Conservation (phyloP, 2,888 invertebrate genomes). For the Ennomos quercinarius region DNA sequence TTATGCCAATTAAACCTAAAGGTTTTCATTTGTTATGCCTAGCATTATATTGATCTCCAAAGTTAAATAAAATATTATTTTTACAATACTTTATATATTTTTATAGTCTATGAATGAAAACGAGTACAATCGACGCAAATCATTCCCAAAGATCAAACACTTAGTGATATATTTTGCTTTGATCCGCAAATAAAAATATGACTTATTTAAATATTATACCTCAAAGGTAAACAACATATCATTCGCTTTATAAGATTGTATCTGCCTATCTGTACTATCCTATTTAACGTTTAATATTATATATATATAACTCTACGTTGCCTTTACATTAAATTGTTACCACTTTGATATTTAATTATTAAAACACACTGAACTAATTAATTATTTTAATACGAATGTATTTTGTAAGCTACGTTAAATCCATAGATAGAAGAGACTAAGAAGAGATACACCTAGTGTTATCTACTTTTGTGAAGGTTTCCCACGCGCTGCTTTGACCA, state of each 20-base stretch:
- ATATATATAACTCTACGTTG: constrained; percentile 63
- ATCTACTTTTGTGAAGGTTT: too few species aligned
- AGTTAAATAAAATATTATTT: constrained; percentile 24
- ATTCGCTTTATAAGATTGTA: constrained; percentile 83
- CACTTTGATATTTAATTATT: constrained; percentile 38
- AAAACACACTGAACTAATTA: constrained; percentile 23
- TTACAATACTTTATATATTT: constrained; percentile 40
- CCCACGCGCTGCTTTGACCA: too few species aligned
- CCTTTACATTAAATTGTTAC: constrained; percentile 45
- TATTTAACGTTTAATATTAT: constrained; percentile 60
- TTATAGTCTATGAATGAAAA: constrained; percentile 43
- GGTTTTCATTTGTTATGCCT: constrained; percentile 12
- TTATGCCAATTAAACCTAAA: constrained; percentile 23
- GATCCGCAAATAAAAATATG: constrained; percentile 50
- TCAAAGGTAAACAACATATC: constrained; percentile 80
- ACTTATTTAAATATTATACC: constrained; percentile 45
- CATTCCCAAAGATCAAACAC: constrained; percentile 59
- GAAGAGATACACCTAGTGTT: too few species aligned
- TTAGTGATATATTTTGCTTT: constrained; percentile 70
- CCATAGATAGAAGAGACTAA: too few species aligned
- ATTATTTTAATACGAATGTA: constrained; percentile 42
- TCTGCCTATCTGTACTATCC: constrained; percentile 59
- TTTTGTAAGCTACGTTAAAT: constrained; percentile 38
- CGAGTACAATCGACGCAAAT: constrained; percentile 44
- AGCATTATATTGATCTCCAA: constrained; percentile 18